These are phyloP conservation scores for Lagenorhynchus albirostris DNA, from an alignment of 2,113 vertebrate species.

Conservation along the genomic window DNA sequence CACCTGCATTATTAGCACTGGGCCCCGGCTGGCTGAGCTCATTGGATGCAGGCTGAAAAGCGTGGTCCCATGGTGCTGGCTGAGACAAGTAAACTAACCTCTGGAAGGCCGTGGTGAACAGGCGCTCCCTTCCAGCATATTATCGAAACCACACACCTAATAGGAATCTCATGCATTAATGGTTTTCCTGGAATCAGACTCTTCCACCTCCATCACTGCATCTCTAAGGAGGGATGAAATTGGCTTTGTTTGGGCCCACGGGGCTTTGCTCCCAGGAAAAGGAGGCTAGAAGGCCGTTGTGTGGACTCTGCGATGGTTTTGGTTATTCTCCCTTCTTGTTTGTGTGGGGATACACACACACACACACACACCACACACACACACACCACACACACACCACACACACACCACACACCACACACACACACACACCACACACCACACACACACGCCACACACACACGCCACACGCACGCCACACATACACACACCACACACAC, in stretches of 20 bases:
- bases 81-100: background rate
- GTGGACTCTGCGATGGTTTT: background rate
- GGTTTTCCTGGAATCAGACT: background rate
- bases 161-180: background rate
- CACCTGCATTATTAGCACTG: background rate
- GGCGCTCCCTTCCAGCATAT: background rate
- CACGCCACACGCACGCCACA: rapidly evolving
- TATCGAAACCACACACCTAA: background rate
- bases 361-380: background rate
- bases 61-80: rapidly evolving
- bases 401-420: background rate
- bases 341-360: background rate
- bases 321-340: background rate
- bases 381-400: background rate
- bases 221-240: background rate
- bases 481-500: rapidly evolving
- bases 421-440: background rate
- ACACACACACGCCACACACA: background rate
- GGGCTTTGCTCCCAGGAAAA: background rate
- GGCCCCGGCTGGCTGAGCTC: background rate
- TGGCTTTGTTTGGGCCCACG: background rate
- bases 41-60: background rate
- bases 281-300: background rate
- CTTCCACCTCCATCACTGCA: background rate
- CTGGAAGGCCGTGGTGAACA: background rate